phyloP scores from a whole-genome alignment of 2,888 invertebrate species.

The Podotricha telesiphe region DNA sequence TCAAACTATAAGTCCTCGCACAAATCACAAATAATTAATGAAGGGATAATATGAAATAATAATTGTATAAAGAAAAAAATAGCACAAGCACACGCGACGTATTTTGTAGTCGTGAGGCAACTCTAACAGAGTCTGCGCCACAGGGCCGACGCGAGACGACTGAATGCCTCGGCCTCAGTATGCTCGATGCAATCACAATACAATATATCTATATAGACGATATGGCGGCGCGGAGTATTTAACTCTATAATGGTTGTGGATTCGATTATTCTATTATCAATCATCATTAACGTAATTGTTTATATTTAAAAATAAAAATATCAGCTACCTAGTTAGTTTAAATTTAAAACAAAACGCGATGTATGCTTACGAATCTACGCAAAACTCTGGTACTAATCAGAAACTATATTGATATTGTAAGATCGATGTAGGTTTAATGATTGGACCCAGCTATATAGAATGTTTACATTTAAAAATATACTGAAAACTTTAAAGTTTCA shows the following conservation, averaged over 20 bases:
- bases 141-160: conserved; percentile 63
- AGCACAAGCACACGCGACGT: conserved; percentile 68
- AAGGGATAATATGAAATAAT: conserved; percentile 54
- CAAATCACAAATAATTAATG: conserved; percentile 57
- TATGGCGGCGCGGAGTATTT: neutral
- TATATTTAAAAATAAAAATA: too few relatives aligned
- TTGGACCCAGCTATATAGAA: too few relatives aligned
- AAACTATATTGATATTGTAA: too few relatives aligned
- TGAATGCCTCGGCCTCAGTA: conserved; percentile 32
- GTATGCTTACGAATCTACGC: too few relatives aligned
- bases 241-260: neutral
- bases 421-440: too few relatives aligned
- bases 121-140: conserved; percentile 59
- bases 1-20: conserved; percentile 67
- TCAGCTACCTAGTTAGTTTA: too few relatives aligned
- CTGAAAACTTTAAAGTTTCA: too few relatives aligned
- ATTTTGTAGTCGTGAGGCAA: conserved; percentile 17
- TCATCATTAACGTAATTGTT: too few relatives aligned
- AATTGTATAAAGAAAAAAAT: conserved; percentile 45
- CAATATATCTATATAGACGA: neutral
- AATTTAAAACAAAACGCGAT: too few relatives aligned
- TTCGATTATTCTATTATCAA: neutral
- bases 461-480: too few relatives aligned
- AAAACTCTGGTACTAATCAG: too few relatives aligned
- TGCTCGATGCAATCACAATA: conserved; percentile 26